These are phyloP conservation scores for Oscheius sp. DNA, from an alignment of 2,888 invertebrate species.

Conservation along the genomic window DNA sequence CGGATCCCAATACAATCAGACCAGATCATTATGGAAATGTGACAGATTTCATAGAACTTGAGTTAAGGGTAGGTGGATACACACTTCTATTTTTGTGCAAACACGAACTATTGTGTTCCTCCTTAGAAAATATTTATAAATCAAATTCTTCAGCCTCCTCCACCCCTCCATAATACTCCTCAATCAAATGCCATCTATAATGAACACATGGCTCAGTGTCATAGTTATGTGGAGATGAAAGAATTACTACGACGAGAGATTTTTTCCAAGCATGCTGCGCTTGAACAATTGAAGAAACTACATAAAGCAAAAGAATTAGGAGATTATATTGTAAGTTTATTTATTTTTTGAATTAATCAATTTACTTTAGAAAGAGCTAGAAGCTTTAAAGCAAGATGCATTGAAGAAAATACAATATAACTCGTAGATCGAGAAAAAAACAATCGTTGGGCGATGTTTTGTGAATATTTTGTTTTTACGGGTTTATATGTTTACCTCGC, in stretches of 20 bases:
- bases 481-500: no score
- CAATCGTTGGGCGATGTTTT: no score
- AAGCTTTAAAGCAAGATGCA: conserved; percentile 5
- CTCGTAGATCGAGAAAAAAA: no score
- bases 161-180: background rate
- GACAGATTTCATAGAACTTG: background rate
- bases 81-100: no score
- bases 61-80: conserved; percentile 1
- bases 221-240: background rate
- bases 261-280: conserved; percentile 7
- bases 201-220: conserved; percentile 14
- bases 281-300: background rate
- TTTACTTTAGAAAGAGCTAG: conserved; percentile 15
- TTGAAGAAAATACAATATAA: conserved; percentile 15
- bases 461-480: no score
- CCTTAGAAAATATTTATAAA: background rate
- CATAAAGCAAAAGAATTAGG: background rate
- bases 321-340: conserved; percentile 6
- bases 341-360: background rate
- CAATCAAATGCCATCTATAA: background rate
- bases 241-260: background rate
- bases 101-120: no score
- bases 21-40: background rate
- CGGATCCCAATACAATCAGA: background rate
- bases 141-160: conserved; percentile 4